Evolutionary conservation across 2,797 vertebrate species (phyloP).

Genomic region (Anguilla marmorata): DNA sequence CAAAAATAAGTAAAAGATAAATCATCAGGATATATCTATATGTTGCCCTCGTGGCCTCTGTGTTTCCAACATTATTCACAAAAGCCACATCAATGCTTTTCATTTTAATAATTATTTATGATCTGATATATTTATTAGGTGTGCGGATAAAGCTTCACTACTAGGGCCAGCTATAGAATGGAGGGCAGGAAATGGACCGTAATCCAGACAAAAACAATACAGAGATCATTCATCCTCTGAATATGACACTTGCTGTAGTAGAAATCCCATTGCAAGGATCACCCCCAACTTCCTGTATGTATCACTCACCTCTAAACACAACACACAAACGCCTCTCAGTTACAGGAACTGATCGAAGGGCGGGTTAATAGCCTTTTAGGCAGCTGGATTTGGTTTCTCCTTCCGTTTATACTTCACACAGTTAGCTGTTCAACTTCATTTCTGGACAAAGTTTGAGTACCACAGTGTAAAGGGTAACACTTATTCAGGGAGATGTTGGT

Average conservation of each 20-base stretch:
- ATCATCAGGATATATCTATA: neutral
- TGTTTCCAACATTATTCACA: neutral
- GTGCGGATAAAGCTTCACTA: neutral
- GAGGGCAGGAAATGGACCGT: neutral
- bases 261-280: constrained; percentile 19
- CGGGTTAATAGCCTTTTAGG: neutral
- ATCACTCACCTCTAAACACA: neutral
- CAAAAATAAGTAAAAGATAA: neutral
- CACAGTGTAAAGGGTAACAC: neutral
- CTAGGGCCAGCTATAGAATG: neutral
- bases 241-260: constrained; percentile 17
- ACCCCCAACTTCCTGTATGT: neutral
- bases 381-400: neutral
- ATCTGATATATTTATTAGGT: neutral
- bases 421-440: neutral
- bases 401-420: neutral
- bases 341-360: constrained; percentile 7
- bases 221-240: neutral
- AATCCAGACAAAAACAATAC: neutral
- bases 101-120: neutral
- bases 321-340: neutral
- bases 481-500: neutral
- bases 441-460: neutral
- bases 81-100: neutral
- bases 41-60: neutral